Base-by-base conservation (phyloP, 2,888 invertebrate genomes). In the Hemithea aestivaria region DNA sequence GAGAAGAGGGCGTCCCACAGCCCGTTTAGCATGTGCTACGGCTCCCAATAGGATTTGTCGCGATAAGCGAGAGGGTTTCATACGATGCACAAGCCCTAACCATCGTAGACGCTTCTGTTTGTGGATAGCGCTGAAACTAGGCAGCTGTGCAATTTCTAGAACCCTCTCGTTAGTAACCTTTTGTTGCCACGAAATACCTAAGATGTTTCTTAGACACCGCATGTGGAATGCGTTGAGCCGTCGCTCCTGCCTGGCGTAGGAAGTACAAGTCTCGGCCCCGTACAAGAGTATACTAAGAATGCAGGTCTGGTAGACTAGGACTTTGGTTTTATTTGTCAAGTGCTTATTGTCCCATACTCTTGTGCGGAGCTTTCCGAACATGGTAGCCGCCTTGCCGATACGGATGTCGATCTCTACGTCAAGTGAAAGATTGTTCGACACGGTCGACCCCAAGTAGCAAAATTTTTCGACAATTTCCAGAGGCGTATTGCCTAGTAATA, bases 381-480 rank as follows among this genome's bases (percentile, higher is more conserved):
- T 36, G 7, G 35, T 35, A 3, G 35, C 35, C 10, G 40, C 40
- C 22, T 38, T 38, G n/a, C 40, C 43, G 35, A 45, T 40, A 12
- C 43, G 40, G 12, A 23, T 43, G 22, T 39, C 29, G 20, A 45
- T 40, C 33, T 40, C 46, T 9, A 2, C 1, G 16, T 31, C 8
- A 7, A 27, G 12, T n/a, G n/a, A n/a, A n/a, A n/a, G n/a, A n/a
- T n/a, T n/a, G n/a, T n/a, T n/a, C n/a, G n/a, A n/a, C n/a, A 28
- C 7, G n/a, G 26, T 25, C 7, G 32, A 25, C n/a, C 32, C 32
- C 2, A 33, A 10, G 24, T 23, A 23, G 9, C 28, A 28, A 6
- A 28, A 28, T 7, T 20, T 20, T 7, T 28, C 28, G 10, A 28
- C 28, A 6, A 31, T 16, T n/a, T 24, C 23, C 16, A 31, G 16